Percentiles rank a stretch among this genome's conserved stretches.
These are phyloP conservation scores for Epizoanthus fatuus DNA, from an alignment of 92 coral and sea anemone genomes.

Conservation along the genomic window DNA sequence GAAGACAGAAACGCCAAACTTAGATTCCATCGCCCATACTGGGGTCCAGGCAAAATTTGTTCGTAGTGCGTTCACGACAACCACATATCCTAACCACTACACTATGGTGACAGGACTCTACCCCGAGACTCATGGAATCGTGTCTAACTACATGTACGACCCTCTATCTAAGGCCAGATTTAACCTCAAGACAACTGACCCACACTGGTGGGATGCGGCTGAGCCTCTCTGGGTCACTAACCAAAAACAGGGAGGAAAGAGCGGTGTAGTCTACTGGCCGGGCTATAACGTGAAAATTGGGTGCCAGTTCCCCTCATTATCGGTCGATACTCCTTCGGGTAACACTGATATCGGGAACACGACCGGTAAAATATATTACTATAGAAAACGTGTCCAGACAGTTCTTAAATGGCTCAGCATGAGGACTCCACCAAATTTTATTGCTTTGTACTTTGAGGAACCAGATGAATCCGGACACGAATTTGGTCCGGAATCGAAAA, in stretches of 20 bases:
- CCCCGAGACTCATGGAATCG: slow-evolving; percentile 93
- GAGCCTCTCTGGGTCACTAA: slow-evolving; percentile 95
- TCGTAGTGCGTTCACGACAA: slow-evolving; percentile 86
- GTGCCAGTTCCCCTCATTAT: slow-evolving; percentile 65
- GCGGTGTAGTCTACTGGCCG: slow-evolving; percentile 93
- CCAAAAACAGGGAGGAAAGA: slow-evolving; percentile 82
- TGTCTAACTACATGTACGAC: slow-evolving; percentile 93
- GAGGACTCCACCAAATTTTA: slow-evolving; percentile 83
- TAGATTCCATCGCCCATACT: slow-evolving; percentile 75
- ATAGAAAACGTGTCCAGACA: slow-evolving; percentile 72
- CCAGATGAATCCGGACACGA: slow-evolving; percentile 87
- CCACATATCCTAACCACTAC: slow-evolving; percentile 86
- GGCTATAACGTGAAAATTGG: slow-evolving; percentile 81
- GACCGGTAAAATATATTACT: slow-evolving; percentile 75
- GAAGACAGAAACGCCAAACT: slow-evolving; percentile 83
- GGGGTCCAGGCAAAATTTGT: slow-evolving; percentile 86
- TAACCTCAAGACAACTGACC: slow-evolving; percentile 75
- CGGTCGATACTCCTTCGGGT: slow-evolving; percentile 63
- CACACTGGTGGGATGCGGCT: slow-evolving; percentile 92
- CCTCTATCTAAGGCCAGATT: slow-evolving; percentile 70
- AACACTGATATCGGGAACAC: slow-evolving; percentile 72
- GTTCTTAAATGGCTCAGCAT: slow-evolving; percentile 77
- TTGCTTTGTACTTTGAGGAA: slow-evolving; percentile 91
- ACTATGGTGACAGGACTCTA: slow-evolving; percentile 93
- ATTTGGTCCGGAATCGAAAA: slow-evolving; percentile 75